Percentiles rank a stretch among this genome's conserved stretches.
phyloP scores from a whole-genome alignment of 2,888 invertebrate species.

The Heliconius cydno region DNA sequence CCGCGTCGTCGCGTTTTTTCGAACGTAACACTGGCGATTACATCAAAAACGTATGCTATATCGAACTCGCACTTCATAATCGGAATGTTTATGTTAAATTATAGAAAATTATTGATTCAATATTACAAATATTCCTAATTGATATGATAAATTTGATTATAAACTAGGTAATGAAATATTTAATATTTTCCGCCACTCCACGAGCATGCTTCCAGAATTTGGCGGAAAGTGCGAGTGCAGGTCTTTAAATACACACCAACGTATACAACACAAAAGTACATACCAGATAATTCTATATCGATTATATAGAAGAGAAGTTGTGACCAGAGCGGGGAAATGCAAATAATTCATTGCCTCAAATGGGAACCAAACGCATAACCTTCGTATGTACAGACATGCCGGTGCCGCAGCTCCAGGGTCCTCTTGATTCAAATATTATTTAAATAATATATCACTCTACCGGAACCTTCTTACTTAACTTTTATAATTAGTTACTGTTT shows the following conservation, averaged over 20 bases:
- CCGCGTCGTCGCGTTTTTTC: constrained; percentile 79
- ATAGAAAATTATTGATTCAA: background rate
- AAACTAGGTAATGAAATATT: too few species aligned
- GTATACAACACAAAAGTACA: background rate
- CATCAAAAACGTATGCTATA: constrained; percentile 79
- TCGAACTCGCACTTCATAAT: constrained; percentile 68
- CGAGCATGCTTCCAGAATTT: too few species aligned
- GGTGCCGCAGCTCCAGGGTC: background rate
- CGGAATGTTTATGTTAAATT: constrained; percentile 51
- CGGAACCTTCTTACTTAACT: background rate
- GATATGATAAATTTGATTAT: too few species aligned
- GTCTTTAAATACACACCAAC: too few species aligned
- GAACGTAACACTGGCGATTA: constrained; percentile 77
- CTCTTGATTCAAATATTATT: background rate
- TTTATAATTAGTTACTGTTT: constrained; percentile 14
- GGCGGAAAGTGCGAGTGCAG: too few species aligned
- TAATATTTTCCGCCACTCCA: too few species aligned
- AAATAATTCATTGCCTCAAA: background rate
- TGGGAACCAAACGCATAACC: background rate
- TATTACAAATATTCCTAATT: too few species aligned
- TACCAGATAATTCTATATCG: background rate
- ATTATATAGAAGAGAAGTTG: background rate
- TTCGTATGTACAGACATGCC: background rate
- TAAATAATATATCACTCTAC: background rate
- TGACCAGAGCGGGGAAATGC: background rate